Percentiles rank a stretch among this genome's conserved stretches.
Conservation (phyloP, 2,113 vertebrate genomes). For the Mobula birostris region DNA sequence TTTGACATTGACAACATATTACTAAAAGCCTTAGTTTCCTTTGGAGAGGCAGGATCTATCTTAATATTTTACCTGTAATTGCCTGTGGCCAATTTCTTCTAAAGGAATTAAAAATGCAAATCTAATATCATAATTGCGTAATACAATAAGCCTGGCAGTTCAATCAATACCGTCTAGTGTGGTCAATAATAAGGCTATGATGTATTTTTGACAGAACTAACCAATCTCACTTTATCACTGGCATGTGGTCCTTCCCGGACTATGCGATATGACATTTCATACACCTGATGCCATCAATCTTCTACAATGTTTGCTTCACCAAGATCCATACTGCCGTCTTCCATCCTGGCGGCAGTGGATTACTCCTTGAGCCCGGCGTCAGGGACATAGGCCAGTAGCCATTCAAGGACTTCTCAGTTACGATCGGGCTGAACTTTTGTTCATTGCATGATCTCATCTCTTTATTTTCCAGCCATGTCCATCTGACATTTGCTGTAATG, state of each 20-base stretch:
- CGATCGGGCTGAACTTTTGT: conserved; percentile 38
- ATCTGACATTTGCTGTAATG: conserved; percentile 44
- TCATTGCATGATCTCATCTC: conserved; percentile 43
- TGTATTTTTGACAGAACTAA: conserved; percentile 58
- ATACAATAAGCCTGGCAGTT: conserved; percentile 69
- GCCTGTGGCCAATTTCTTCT: conserved; percentile 59
- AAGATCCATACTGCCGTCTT: conserved; percentile 50
- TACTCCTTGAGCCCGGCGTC: conserved; percentile 43
- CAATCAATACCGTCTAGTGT: conserved; percentile 65
- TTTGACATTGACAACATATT: conserved; percentile 47
- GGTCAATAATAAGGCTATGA: conserved; percentile 55
- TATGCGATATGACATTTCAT: conserved; percentile 58
- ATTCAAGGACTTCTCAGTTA: conserved; percentile 42
- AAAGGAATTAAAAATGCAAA: conserved; percentile 87
- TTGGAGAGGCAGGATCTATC: conserved; percentile 56
- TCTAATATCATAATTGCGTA: conserved; percentile 75
- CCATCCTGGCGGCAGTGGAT: conserved; percentile 41
- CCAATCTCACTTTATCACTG: conserved; percentile 74
- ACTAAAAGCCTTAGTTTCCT: conserved; percentile 53
- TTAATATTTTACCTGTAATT: conserved; percentile 55
- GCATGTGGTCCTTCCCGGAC: conserved; percentile 52
- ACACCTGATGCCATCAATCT: conserved; percentile 56
- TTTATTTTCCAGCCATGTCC: conserved; percentile 50
- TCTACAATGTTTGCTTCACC: conserved; percentile 47
- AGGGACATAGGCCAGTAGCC: conserved; percentile 37